Evolutionary conservation across 2,113 vertebrate genomes (phyloP), one percentile per base, ranked within the genome.

Genomic region (Clarias macrocephalus): DNA sequence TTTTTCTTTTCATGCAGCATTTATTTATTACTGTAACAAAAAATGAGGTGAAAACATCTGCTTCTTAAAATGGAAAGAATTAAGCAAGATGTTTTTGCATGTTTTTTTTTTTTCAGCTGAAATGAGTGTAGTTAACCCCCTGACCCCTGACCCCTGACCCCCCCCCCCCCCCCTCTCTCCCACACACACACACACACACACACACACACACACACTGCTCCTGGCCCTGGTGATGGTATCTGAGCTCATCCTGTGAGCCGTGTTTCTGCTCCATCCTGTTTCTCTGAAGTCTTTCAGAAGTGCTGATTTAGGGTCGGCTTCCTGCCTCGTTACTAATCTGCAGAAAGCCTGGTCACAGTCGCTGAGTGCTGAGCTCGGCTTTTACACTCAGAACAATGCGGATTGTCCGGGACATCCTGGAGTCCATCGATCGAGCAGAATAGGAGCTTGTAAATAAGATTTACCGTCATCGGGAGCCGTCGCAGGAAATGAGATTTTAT

Each of bases 401-500:
- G 88, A 90, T 56, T 72, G 86, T 83, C 85, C 59, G 18, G 19
- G 56, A 37, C 56, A 80, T 80, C 91, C 89, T 65, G 90, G 85
- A 84, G 83, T 85, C 86, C 80, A 83, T 93, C 89, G 92, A 85
- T 90, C 89, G 54, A 83, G 86, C 88, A 79, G 81, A 60, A 59
- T 15, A 87, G 91, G 81, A 63, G 59, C n/a, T 30, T 65, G 10
- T 33, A 79, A 57, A 60, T 37, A 60, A 37, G 18, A 25, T 48
- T 48, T 1, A 60, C 30, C 28, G 2, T 80, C 37, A 23, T 25
- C 10, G 48, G 1, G 0, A 18, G 12, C 13, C 5, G 1, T 25
- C 21, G 11, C 19, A 19, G 30, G 16, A 9, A 37, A 70, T 70
- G 30, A 73, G 33, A 73, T 42, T 19, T 37, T 21, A 3, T 23